Evolutionary conservation across 2,888 invertebrate genomes (phyloP).

Genomic region (Oligia strigilis): DNA sequence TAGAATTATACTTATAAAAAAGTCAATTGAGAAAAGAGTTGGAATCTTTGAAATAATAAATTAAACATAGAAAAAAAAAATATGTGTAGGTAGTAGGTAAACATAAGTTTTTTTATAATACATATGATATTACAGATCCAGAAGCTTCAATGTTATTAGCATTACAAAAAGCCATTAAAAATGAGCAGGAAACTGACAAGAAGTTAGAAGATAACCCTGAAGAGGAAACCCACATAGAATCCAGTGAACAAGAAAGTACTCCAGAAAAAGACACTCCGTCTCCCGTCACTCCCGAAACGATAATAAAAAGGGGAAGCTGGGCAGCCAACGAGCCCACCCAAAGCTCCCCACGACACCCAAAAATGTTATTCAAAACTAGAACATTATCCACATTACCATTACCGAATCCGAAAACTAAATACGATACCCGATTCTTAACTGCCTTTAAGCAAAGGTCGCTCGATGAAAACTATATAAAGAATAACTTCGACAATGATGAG

Average conservation of each 20-base stretch:
- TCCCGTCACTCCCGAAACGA: slow-evolving; percentile 79
- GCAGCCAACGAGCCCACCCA: slow-evolving; percentile 76
- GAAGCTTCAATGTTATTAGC: slow-evolving; percentile 82
- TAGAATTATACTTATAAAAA: not conserved
- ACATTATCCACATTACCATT: slow-evolving; percentile 86
- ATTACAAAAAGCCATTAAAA: slow-evolving; percentile 78
- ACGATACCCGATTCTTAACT: slow-evolving; percentile 82
- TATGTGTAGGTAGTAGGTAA: not conserved
- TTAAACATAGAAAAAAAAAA: not conserved
- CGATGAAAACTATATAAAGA: slow-evolving; percentile 86
- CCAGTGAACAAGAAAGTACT: slow-evolving; percentile 80
- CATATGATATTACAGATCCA: slow-evolving; percentile 80
- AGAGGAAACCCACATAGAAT: slow-evolving; percentile 73
- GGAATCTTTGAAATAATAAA: not conserved
- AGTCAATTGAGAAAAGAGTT: not conserved
- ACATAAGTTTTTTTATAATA: not conserved
- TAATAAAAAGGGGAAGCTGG: slow-evolving; percentile 80
- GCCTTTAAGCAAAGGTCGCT: slow-evolving; percentile 85
- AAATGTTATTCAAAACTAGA: slow-evolving; percentile 85
- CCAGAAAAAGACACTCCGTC: slow-evolving; percentile 82
- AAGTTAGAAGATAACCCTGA: slow-evolving; percentile 74
- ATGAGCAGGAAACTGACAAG: slow-evolving; percentile 68
- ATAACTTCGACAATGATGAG: slow-evolving; percentile 86
- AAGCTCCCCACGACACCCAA: slow-evolving; percentile 83
- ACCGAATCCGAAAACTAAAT: slow-evolving; percentile 79